Evolutionary conservation across 2,888 invertebrate genomes (phyloP).

Genomic region (Hemithea aestivaria): DNA sequence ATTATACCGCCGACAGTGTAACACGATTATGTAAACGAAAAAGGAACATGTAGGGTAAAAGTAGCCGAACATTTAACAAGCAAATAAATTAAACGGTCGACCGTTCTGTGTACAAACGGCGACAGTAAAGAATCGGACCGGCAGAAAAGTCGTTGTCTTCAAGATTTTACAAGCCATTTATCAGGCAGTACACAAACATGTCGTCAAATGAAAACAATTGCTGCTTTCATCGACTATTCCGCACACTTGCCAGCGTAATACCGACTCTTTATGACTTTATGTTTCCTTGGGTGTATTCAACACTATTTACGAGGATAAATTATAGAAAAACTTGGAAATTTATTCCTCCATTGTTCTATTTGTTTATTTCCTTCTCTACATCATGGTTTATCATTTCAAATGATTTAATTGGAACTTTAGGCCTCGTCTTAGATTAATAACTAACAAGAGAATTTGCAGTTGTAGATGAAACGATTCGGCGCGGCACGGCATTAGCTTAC

Average conservation of each 20-base stretch:
- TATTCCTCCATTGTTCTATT: too few relatives aligned
- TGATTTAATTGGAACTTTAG: too few relatives aligned
- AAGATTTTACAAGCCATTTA: constrained; percentile 46
- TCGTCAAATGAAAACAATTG: constrained; percentile 58
- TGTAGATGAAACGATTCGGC: too few relatives aligned
- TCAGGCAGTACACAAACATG: constrained; percentile 51
- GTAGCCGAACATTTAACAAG: constrained; percentile 2
- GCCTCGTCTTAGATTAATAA: too few relatives aligned
- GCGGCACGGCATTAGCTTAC: too few relatives aligned
- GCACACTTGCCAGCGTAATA: constrained; percentile 28
- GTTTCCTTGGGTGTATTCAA: constrained; percentile 1
- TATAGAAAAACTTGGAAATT: too few relatives aligned
- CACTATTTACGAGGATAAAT: too few relatives aligned
- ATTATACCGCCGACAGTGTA: constrained; percentile 26
- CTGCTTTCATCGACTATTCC: constrained; percentile 40
- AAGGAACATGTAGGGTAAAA: constrained; percentile 13
- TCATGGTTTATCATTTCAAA: too few relatives aligned
- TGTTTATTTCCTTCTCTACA: too few relatives aligned
- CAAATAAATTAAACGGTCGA: constrained; percentile 18
- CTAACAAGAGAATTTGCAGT: too few relatives aligned
- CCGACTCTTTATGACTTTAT: constrained; percentile 26
- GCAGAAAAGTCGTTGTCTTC: constrained; percentile 37
- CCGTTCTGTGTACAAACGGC: constrained; percentile 24
- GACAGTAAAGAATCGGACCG: constrained; percentile 28
- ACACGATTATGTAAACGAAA: constrained; percentile 16